phyloP scores from a whole-genome alignment of 2,113 vertebrate species.

The Naja naja region DNA sequence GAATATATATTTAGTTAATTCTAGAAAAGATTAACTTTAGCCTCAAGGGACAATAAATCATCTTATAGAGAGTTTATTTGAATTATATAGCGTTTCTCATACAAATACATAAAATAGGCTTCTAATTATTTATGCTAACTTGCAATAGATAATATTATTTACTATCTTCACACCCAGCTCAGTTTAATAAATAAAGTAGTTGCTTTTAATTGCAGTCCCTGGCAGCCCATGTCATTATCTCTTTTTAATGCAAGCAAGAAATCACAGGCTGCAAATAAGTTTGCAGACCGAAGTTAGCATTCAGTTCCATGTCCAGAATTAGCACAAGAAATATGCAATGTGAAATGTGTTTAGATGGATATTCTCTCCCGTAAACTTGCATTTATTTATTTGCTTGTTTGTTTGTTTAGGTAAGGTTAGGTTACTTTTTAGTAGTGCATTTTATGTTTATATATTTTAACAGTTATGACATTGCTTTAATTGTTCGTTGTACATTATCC shows the following conservation, averaged over 20 bases:
- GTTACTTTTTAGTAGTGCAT: neutral
- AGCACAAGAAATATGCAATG: neutral
- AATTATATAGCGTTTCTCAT: neutral
- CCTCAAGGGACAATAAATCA: neutral
- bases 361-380: neutral
- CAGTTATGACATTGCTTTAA: neutral
- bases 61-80: neutral
- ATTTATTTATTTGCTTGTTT: neutral
- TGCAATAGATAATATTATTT: neutral
- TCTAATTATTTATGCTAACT: neutral
- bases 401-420: neutral
- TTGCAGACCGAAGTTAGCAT: fast-evolving
- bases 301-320: neutral
- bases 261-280: fast-evolving
- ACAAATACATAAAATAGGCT: neutral
- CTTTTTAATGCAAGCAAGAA: fast-evolving
- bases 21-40: fast-evolving
- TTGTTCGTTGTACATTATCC: neutral
- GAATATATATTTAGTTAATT: neutral
- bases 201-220: fast-evolving
- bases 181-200: fast-evolving
- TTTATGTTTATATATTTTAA: neutral
- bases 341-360: neutral
- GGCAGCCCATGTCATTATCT: fast-evolving
- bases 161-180: fast-evolving